Conservation (phyloP, 2,113 vertebrate species). For the Buteo buteo region DNA sequence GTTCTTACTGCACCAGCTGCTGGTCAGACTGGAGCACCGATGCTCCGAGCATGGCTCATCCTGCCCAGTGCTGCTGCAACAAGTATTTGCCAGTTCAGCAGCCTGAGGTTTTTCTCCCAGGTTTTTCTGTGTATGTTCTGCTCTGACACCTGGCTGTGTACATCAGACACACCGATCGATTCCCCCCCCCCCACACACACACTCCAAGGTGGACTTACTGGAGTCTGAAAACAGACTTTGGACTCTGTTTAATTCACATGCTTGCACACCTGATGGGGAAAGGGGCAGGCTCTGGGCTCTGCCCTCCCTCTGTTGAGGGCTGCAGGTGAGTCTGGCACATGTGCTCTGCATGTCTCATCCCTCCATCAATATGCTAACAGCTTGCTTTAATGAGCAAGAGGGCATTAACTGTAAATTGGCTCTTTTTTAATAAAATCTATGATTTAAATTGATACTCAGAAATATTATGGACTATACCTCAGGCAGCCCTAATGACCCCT, state of each 20-base stretch:
- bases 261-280: neutral
- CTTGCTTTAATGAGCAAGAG: neutral
- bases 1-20: neutral
- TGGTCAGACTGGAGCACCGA: neutral
- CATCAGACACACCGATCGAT: neutral
- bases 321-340: neutral
- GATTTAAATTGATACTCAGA: neutral
- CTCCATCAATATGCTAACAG: neutral
- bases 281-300: neutral
- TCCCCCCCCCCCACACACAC: neutral
- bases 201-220: neutral
- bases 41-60: neutral
- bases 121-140: neutral
- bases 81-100: neutral
- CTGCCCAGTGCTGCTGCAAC: neutral
- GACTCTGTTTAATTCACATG: too few species aligned
- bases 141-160: too few species aligned
- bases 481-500: neutral
- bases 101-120: neutral
- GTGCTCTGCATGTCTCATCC: too few species aligned
- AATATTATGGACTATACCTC: too few species aligned
- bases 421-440: neutral
- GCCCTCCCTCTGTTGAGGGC: neutral
- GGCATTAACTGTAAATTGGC: neutral
- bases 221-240: neutral